These are phyloP conservation scores for Siniperca obscura DNA, from an alignment of 2,797 vertebrate species.

Conservation along the genomic window DNA sequence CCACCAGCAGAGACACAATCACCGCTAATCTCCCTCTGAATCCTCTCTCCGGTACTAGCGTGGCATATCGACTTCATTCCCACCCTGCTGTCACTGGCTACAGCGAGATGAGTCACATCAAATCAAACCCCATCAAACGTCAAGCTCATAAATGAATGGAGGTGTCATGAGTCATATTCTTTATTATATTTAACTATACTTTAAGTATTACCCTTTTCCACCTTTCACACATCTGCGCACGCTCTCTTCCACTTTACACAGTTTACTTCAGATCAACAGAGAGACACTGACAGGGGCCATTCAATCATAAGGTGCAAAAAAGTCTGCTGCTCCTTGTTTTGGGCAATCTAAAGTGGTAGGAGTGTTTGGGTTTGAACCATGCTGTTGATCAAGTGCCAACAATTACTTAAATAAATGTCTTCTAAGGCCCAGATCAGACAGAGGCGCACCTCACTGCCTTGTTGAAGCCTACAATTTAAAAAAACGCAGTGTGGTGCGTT, in stretches of 20 bases:
- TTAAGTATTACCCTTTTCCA: conserved; percentile 65
- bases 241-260: conserved; percentile 36
- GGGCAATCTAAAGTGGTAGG: conserved; percentile 11
- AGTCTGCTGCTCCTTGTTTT: conserved; percentile 9
- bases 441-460: too few relatives aligned
- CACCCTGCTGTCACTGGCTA: conserved; percentile 54
- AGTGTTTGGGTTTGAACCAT: conserved; percentile 22
- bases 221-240: conserved; percentile 30
- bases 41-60: conserved; percentile 37
- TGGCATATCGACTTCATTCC: conserved; percentile 58
- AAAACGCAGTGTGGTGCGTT: too few relatives aligned
- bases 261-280: conserved; percentile 57
- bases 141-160: conserved; percentile 70
- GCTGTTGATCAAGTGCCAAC: conserved; percentile 47
- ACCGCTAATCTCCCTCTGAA: conserved; percentile 49
- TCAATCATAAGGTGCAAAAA: conserved; percentile 61
- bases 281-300: conserved; percentile 54
- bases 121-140: conserved; percentile 69
- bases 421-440: conserved; percentile 9
- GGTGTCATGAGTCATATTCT: conserved; percentile 66
- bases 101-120: conserved; percentile 72
- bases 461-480: too few relatives aligned
- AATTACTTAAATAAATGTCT: conserved; percentile 59
- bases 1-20: conserved; percentile 48
- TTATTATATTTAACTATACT: conserved; percentile 53